These are phyloP conservation scores for Parauchenoglanis ngamensis DNA, from an alignment of 2,797 vertebrate genomes.

Conservation along the genomic window DNA sequence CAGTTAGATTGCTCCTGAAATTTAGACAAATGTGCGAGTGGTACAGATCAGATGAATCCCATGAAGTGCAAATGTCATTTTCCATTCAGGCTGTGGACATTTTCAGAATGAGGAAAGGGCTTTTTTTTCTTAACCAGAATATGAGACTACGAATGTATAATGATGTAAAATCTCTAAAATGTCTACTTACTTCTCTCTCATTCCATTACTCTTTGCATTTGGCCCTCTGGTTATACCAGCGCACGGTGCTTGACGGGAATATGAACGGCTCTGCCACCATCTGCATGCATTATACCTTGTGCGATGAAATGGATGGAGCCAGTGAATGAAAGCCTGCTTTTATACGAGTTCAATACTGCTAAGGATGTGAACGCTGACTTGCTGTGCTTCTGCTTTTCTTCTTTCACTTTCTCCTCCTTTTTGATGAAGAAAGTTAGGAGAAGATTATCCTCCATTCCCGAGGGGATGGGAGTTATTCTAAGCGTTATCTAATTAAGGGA, in stretches of 20 bases:
- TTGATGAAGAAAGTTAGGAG: slow-evolving; percentile 26
- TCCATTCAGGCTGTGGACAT: background rate
- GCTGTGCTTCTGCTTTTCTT: slow-evolving; percentile 8
- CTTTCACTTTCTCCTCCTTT: background rate
- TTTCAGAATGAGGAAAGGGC: background rate
- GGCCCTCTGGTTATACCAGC: slow-evolving; percentile 52
- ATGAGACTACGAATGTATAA: slow-evolving; percentile 3
- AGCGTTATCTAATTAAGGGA: slow-evolving; percentile 46
- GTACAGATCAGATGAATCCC: background rate
- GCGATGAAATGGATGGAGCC: slow-evolving; percentile 47
- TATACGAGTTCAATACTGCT: background rate
- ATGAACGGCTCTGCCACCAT: slow-evolving; percentile 26
- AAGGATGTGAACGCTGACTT: background rate
- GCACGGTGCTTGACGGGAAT: slow-evolving; percentile 40
- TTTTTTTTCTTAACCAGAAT: background rate
- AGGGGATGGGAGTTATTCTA: slow-evolving; percentile 21
- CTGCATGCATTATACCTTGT: slow-evolving; percentile 62
- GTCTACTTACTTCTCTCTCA: slow-evolving; percentile 25
- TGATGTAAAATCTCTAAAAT: background rate
- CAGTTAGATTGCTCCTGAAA: background rate
- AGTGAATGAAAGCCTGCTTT: background rate
- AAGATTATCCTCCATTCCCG: slow-evolving; percentile 5
- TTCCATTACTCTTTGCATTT: slow-evolving; percentile 34
- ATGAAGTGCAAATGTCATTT: background rate
- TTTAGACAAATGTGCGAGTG: background rate